Evolutionary conservation across 2,888 invertebrate genomes (phyloP).

Genomic region (Ochropacha duplaris): DNA sequence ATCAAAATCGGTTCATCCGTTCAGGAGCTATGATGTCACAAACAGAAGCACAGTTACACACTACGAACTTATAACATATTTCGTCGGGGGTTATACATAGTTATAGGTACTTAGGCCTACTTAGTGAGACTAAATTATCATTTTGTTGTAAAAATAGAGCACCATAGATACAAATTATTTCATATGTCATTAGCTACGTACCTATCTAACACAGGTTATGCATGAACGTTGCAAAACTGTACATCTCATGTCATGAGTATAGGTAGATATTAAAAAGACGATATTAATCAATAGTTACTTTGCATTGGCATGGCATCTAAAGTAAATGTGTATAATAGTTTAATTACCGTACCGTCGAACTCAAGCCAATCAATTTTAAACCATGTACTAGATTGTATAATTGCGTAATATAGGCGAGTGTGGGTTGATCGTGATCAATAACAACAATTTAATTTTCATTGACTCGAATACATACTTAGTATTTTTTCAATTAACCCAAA

Average conservation of each 20-base stretch:
- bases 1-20: no score
- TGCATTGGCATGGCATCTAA: background rate
- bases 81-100: no score
- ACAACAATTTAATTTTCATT: conserved; percentile 20
- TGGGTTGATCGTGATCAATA: conserved; percentile 22
- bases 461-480: conserved; percentile 27
- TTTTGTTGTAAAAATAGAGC: no score
- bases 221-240: background rate
- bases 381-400: conserved; percentile 21
- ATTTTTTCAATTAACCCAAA: conserved; percentile 54
- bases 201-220: no score
- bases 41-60: no score
- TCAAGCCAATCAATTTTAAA: conserved; percentile 31
- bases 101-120: no score
- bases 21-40: no score
- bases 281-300: background rate
- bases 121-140: no score
- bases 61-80: no score
- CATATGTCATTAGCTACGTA: no score
- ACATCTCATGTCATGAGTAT: background rate
- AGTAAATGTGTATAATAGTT: background rate
- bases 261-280: no score
- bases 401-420: conserved; percentile 35
- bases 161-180: no score
- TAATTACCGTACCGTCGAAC: conserved; percentile 12